These are phyloP conservation scores for Isichthys henryi DNA, from an alignment of 2,113 vertebrate species.

Conservation along the genomic window DNA sequence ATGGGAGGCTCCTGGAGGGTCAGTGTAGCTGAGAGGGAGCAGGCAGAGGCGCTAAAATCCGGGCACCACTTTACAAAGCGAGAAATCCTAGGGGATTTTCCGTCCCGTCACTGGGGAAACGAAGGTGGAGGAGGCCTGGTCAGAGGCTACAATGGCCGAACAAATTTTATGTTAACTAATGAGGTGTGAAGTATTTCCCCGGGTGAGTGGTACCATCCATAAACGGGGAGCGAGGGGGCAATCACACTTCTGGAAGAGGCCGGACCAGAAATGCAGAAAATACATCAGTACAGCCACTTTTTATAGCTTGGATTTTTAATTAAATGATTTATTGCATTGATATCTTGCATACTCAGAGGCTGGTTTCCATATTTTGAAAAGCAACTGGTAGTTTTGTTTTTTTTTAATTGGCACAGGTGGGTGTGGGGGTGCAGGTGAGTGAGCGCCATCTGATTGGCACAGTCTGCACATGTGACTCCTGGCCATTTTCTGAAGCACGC, in stretches of 20 bases:
- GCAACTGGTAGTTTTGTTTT: neutral
- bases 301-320: neutral
- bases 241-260: conserved; percentile 38
- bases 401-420: neutral
- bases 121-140: conserved; percentile 21
- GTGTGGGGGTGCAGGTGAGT: neutral
- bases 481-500: neutral
- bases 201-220: conserved; percentile 71
- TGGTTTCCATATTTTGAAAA: neutral
- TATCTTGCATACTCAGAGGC: neutral
- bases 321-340: neutral
- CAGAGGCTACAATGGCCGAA: conserved; percentile 65
- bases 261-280: neutral
- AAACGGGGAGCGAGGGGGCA: conserved; percentile 72
- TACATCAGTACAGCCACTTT: neutral
- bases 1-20: neutral
- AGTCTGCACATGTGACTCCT: neutral
- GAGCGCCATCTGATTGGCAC: neutral
- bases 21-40: neutral
- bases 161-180: conserved; percentile 82
- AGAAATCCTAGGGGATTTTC: neutral
- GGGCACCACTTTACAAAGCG: too few relatives aligned
- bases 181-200: conserved; percentile 83
- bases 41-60: neutral
- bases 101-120: neutral